phyloP scores from a whole-genome alignment of 2,113 vertebrate species.

The Phalacrocorax pelagicus region DNA sequence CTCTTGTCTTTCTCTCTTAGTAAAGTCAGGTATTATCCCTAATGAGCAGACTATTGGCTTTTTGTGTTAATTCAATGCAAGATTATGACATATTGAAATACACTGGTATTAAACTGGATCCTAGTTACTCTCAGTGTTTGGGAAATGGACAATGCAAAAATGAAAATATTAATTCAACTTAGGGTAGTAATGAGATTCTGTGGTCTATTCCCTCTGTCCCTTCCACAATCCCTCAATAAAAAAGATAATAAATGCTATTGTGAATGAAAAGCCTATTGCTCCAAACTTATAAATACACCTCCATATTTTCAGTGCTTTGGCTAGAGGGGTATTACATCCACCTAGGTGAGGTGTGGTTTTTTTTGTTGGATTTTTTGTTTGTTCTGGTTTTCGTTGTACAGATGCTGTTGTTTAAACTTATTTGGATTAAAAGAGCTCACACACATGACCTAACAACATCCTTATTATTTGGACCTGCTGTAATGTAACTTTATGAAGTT shows the following conservation, averaged over 20 bases:
- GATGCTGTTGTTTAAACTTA: background rate
- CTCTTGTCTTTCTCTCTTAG: background rate
- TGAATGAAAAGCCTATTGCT: background rate
- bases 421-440: background rate
- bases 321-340: background rate
- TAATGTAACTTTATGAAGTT: background rate
- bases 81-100: background rate
- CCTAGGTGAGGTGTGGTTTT: background rate
- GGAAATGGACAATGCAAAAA: background rate
- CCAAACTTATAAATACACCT: background rate
- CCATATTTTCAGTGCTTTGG: background rate
- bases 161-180: background rate
- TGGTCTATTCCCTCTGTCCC: background rate
- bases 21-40: background rate
- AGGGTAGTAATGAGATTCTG: background rate
- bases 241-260: rapidly evolving
- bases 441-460: background rate
- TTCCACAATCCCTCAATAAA: background rate
- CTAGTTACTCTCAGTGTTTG: background rate
- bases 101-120: background rate
- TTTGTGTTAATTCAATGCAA: background rate
- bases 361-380: background rate
- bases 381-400: background rate
- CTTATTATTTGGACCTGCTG: background rate
- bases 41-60: background rate